Base-by-base conservation (phyloP, 2,113 vertebrate genomes). In the Macrotus californicus region DNA sequence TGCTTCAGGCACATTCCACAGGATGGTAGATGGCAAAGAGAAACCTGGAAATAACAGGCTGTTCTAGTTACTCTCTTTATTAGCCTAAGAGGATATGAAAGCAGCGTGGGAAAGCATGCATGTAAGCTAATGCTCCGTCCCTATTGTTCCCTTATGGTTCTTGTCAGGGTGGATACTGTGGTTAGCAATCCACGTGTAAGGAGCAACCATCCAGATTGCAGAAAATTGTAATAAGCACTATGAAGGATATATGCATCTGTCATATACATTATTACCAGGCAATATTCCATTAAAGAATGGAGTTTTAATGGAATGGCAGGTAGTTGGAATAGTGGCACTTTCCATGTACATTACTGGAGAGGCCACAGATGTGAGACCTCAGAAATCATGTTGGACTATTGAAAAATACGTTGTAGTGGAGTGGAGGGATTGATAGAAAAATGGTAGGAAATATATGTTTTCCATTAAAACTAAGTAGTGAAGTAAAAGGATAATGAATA, bases 391-490 rank as follows among this genome's bases (percentile, higher is more conserved):
- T 72, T 56, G 15, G 3, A 52, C 24, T 80, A 19, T 56, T 93
- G 26, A 54, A 43, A 92, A 88, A 76, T 94, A 16, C 9, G 19
- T 48, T 89, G 29, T 43, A 39, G 82, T 92, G 2, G n/a, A 93
- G 48, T 29, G 18, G 77, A 64, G 10, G 9, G 31, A 66, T 73
- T 83, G 31, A 70, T 76, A 75, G 54, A 43, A 76, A 91, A 92
- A 26, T 56, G 73, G 14, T n/a, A 19, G 54, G 4, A 80, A 75
- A 75, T 80, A 39, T 22, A 76, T 70, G 61, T 81, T n/a, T 86
- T 93, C 21, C 54, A 72, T 84, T 59, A 77, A 96, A 97, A 72
- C 7, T 19, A 3, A 91, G 34, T 77, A 94, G 82, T 52, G 54
- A 11, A 80, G 15, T 70, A 70, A 87, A 81, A 43, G 6, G 3